Evolutionary conservation across 2,888 invertebrate species (phyloP), one percentile per base, ranked within the genome.

Genomic region (Sisyra nigra): DNA sequence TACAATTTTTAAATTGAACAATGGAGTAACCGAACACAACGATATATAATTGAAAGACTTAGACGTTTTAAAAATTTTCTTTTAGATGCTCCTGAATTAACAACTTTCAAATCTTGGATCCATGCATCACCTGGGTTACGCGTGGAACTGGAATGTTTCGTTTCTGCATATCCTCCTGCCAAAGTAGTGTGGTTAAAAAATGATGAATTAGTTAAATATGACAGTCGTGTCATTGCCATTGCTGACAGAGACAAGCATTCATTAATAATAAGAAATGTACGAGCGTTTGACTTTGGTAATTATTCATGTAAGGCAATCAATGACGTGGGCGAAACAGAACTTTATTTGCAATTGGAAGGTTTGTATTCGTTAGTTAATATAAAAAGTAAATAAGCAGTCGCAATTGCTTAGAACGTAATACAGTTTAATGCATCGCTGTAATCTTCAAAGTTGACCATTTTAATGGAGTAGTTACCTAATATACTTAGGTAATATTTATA

Each of bases 271-370:
- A 69, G 77, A 32, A 72, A 71, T 24, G 80, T 84, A 1, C 69
- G 72, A 30, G 67, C 68, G 41, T 60, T 69, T 0, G 86, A 88
- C 60, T 73, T 85, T 49, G 87, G 85, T 0, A 74, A 75, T 55
- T 87, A 86, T 57, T 75, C 80, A 3, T 87, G 87, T 58, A 66
- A 77, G 18, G 87, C 85, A 0, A 74, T 75, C 46, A 88, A 87
- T 58, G 69, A 71, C 18, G 60, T 83, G 15, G 87, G 86, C 1
- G 76, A 73, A 60, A 76, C 73, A 7, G 79, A 80, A 47, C 65
- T 75, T 2, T 68, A 71, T 14, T 75, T 87, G 48, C 81, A 80
- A 55, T 63, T 88, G 5, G 83, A 85, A 46, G 86, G 78, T 75
- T 51, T 48, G 24, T 19, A 38, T 41, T 33, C 24, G 7, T 24